Base-by-base conservation (phyloP, 2,113 vertebrate species). In the Saiga tatarica region DNA sequence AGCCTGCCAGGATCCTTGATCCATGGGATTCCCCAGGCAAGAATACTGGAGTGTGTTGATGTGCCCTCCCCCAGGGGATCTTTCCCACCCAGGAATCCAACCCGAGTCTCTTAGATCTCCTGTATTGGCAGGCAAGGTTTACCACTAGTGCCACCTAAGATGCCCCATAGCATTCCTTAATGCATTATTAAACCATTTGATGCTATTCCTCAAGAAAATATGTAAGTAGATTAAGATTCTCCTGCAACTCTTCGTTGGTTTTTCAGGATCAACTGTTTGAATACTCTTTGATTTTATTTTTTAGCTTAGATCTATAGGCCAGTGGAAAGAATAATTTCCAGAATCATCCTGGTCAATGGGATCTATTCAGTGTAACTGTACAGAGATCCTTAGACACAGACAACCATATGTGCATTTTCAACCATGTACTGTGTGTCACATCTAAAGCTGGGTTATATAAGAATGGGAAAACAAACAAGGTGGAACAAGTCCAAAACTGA, bases 281-380 rank as follows among this genome's bases (percentile, higher is more conserved):
- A 50, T 55, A 62, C 4, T 47, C 25, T 60, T 96, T 87, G 26
- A 78, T 85, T 95, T 92, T 93, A 84, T 87, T 90, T 94, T 94
- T 52, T 83, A 67, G 30, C 13, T 14, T 79, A 59, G 7, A 59
- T 85, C n/a, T 42, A 10, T 47, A 94, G 28, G 36, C 19, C 39
- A 50, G 19, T 50, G 13, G 50, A 82, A 89, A 94, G 7, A 87
- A 86, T 93, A 67, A 83, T 71, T 74, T 55, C 39, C 7, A 30
- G 47, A 91, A 91, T 30, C 39, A 64, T 39, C 11, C 52, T 89
- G 21, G 5, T 71, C 25, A 59, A 23, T 28, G 71, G 26, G 59
- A 89, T 42, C 16, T 16, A 42, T 36, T 76, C 83, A 87, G 13
- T 78, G 47, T 59, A 85, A 47, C 33, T 15, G 19, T 47, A 36